These are phyloP conservation scores for Lymantria monacha DNA, from an alignment of 2,888 invertebrate species.

Conservation along the genomic window DNA sequence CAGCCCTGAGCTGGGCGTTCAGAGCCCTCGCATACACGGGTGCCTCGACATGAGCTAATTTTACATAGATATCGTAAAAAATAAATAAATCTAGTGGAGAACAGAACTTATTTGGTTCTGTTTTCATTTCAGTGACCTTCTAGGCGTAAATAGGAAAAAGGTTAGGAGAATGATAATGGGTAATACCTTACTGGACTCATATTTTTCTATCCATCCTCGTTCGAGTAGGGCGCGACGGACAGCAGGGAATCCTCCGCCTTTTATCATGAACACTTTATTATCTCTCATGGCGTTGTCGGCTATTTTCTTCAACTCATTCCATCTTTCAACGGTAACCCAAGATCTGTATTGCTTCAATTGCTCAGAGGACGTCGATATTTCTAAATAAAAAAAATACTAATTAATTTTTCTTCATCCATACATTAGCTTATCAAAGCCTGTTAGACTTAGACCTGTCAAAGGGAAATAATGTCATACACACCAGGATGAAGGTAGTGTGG, in stretches of 20 bases:
- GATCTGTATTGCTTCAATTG: slow-evolving; percentile 73
- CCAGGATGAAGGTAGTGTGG: no score
- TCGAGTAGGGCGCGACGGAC: slow-evolving; percentile 86
- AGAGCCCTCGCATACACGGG: no score
- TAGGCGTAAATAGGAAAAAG: no score
- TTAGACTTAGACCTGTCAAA: no score
- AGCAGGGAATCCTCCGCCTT: slow-evolving; percentile 87
- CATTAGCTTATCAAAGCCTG: neutral
- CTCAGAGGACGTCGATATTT: slow-evolving; percentile 60
- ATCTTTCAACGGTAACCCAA: slow-evolving; percentile 85
- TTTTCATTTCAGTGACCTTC: no score
- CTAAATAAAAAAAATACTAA: slow-evolving; percentile 17
- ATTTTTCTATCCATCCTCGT: slow-evolving; percentile 89
- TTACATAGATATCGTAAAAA: no score
- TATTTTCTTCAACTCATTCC: slow-evolving; percentile 84
- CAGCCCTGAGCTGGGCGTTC: no score
- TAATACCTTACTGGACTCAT: slow-evolving; percentile 74
- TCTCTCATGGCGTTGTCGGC: slow-evolving; percentile 85
- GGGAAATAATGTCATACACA: no score
- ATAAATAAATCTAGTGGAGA: no score
- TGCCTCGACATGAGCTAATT: no score
- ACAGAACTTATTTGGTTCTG: no score
- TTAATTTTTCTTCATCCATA: neutral
- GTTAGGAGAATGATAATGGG: no score
- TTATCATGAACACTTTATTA: slow-evolving; percentile 86